Base-by-base conservation (phyloP, 1,140 invertebrate genomes). In the Drosophila littoralis region DNA sequence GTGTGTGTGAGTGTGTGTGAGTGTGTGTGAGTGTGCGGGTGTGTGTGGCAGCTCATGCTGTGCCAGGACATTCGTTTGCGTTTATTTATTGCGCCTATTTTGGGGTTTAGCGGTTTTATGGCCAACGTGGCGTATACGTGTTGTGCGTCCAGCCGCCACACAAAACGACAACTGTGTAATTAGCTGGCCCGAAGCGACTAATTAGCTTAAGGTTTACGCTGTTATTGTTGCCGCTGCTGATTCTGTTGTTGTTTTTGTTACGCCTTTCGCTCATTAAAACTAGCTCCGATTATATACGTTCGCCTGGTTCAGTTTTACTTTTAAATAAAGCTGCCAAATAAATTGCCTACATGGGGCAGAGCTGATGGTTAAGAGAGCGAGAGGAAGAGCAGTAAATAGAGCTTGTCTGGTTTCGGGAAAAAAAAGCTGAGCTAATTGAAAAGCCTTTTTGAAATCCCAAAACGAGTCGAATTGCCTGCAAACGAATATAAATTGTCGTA, bases 51-150 rank as follows among this genome's bases (percentile, higher is more conserved):
- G 67, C 66, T 77, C 69, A 38, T 42, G 42, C 17, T 63, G 13
- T 51, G 36, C 17, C 50, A 15, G 42, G 9, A 13, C 67, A 71
- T 75, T 75, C 66, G 48, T 75, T 65, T 54, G 65, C 67, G 61
- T 68, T 86, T 86, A 86, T 86, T 86, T 86, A 88, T 88, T 83
- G 73, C 83, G 83, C 80, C 84, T 88, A 88, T 88, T 89, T 89
- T 84, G 84, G 84, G 84, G 84, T 75, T 88, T 88, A 84, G 84
- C 84, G 77, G 70, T 84, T 84, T 89, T 88, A 89, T 89, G 84
- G 81, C 81, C 84, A 89, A 71, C 57, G 43, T 70, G 65, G 73
- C 36, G 67, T 77, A 83, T 77, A 64, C 61, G 45, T 45, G 55
- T 12, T 66, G 28, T 46, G 7, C 7, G 9, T 32, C 5, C 33